Base-by-base conservation (phyloP, 2,888 invertebrate species). In the Operophtera brumata region DNA sequence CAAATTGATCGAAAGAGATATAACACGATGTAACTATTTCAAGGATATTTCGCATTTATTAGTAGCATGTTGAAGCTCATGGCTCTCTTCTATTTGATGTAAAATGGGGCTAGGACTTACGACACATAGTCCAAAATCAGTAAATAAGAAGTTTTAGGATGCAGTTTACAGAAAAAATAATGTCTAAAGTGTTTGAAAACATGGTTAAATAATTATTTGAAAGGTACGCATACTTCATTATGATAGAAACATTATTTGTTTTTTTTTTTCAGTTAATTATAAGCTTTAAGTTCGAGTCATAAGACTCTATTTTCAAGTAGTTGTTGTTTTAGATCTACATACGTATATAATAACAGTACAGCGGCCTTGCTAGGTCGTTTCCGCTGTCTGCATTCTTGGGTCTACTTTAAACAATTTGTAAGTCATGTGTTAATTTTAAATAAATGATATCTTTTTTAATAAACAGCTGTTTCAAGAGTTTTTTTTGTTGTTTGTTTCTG, bases 291-390 rank as follows among this genome's bases (percentile, higher is more conserved):
- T 8, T n/a, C 35, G 41, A 11, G 37, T 26, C 39, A 53, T 59
- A 63, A 60, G 44, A 52, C 12, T 48, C 11, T 41, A 39, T 50
- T 47, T 63, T 35, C 37, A 43, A 32, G 41, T 47, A 37, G 59
- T 61, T 47, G 49, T 42, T 20, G 63, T 68, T 69, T 73, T 62
- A 72, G 74, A 75, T 79, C 78, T 77, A 76, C 72, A 77, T 79
- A 77, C 66, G 66, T 11, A 30, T 30, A 9, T 63, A 75, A 77
- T 82, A 80, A 80, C 78, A 77, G 80, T 75, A 75, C 56, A 67
- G 67, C 79, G 86, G 73, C 86, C 88, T 87, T 87, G 87, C 79
- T 73, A 71, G 82, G 83, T 84, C 86, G 80, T 84, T 85, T 84
- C 86, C 82, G 64, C 52, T 46, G 78, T 73, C 74, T 73, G 76